phyloP scores from a whole-genome alignment of 2,113 vertebrate species.

The Pheucticus melanocephalus region DNA sequence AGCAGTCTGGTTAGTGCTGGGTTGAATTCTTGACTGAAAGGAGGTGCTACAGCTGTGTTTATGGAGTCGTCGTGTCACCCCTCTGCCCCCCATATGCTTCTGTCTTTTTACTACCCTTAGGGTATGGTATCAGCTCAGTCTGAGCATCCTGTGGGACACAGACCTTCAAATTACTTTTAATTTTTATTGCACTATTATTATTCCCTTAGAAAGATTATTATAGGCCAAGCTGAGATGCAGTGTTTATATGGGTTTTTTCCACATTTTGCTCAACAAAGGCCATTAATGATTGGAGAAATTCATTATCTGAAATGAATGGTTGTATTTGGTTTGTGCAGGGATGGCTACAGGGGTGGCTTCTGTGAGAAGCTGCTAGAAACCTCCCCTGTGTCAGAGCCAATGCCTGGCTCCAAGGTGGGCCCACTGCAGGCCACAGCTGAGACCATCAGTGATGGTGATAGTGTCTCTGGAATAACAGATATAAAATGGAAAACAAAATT shows the following conservation, averaged over 20 bases:
- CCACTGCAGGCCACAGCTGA: not conserved
- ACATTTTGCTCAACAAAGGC: not conserved
- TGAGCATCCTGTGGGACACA: not conserved
- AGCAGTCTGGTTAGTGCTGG: conserved; percentile 1
- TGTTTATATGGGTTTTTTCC: not conserved
- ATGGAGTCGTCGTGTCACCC: not conserved
- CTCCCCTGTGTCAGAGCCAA: not conserved
- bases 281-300: not conserved
- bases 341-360: not conserved
- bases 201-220: not conserved
- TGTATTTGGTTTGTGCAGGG: not conserved
- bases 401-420: not conserved
- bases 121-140: not conserved
- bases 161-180: not conserved
- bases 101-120: not conserved
- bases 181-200: not conserved
- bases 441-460: not conserved
- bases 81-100: not conserved
- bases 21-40: conserved; percentile 37
- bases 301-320: not conserved
- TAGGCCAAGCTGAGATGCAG: not conserved
- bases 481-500: not conserved
- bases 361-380: not conserved
- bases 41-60: conserved; percentile 11
- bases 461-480: not conserved